phyloP scores from a whole-genome alignment of 2,797 vertebrate genomes.

The Danio tinwini region DNA sequence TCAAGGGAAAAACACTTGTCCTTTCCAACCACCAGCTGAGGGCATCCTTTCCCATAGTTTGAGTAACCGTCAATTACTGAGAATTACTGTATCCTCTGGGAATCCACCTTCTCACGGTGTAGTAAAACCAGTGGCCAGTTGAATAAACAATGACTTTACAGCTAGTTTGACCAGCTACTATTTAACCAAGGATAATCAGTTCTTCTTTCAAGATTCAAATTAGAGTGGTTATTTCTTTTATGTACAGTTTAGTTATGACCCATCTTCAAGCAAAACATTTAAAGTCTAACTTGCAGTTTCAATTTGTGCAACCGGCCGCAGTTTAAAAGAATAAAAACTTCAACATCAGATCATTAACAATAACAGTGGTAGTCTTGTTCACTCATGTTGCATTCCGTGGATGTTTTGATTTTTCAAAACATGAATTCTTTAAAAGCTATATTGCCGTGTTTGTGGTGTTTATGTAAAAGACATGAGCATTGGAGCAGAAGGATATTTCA shows the following conservation, averaged over 20 bases:
- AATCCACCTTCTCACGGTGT: constrained; percentile 10
- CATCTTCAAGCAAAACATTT: too few species aligned
- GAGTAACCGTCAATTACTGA: constrained; percentile 40
- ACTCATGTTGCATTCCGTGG: background rate
- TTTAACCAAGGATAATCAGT: too few species aligned
- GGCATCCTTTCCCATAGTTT: constrained; percentile 85
- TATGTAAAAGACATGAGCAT: background rate
- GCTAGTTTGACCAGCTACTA: too few species aligned
- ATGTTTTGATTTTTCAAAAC: constrained; percentile 5
- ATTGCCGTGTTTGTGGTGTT: background rate
- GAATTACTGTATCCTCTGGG: constrained; percentile 22
- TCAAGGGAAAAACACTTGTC: constrained; percentile 39
- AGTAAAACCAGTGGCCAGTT: background rate
- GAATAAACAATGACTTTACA: too few species aligned
- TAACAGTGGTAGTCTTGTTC: background rate
- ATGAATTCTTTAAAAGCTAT: background rate
- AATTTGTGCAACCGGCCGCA: background rate
- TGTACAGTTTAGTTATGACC: too few species aligned
- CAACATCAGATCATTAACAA: background rate
- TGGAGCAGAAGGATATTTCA: background rate
- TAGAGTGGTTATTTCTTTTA: too few species aligned
- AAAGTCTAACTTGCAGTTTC: too few species aligned
- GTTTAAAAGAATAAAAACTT: constrained; percentile 13
- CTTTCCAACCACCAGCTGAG: constrained; percentile 77
- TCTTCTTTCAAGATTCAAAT: too few species aligned